Evolutionary conservation across 2,888 invertebrate genomes (phyloP).

Genomic region (Amblyjoppa proteus): DNA sequence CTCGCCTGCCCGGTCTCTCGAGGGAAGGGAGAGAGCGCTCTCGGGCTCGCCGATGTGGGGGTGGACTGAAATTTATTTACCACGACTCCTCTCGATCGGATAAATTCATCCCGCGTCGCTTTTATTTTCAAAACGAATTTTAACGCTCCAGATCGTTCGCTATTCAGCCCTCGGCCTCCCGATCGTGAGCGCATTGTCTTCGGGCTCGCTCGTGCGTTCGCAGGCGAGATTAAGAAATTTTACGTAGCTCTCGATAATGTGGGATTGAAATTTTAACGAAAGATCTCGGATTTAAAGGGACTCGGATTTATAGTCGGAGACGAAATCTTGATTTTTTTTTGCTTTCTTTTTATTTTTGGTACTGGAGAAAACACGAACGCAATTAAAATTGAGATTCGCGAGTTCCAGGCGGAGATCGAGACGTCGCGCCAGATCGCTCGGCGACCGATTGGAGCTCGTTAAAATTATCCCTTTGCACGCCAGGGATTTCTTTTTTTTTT

Average conservation of each 20-base stretch:
- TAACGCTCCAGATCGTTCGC: conserved; percentile 42
- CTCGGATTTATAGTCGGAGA: conserved; percentile 38
- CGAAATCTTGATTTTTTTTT: conserved; percentile 22
- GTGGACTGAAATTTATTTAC: conserved; percentile 53
- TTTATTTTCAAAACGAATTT: conserved; percentile 23
- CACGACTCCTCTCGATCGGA: conserved; percentile 56
- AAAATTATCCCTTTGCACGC: conserved; percentile 79
- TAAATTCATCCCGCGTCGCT: conserved; percentile 44
- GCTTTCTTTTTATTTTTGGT: background rate
- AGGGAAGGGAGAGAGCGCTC: conserved; percentile 13
- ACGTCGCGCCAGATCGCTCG: conserved; percentile 53
- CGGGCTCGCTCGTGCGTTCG: conserved; percentile 60
- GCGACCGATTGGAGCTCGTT: conserved; percentile 76
- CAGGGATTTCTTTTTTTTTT: conserved; percentile 60
- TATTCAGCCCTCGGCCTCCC: background rate
- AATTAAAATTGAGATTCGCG: conserved; percentile 67
- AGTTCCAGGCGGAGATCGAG: conserved; percentile 22
- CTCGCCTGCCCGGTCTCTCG: conserved; percentile 23
- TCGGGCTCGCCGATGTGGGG: conserved; percentile 49
- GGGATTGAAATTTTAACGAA: background rate
- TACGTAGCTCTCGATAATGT: background rate
- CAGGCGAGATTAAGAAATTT: conserved; percentile 4
- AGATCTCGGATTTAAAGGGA: conserved; percentile 27
- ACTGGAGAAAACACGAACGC: conserved; percentile 43
- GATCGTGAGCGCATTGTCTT: conserved; percentile 61